These are phyloP conservation scores for Mamestra configurata DNA, from an alignment of 1,140 invertebrate species.

Conservation along the genomic window DNA sequence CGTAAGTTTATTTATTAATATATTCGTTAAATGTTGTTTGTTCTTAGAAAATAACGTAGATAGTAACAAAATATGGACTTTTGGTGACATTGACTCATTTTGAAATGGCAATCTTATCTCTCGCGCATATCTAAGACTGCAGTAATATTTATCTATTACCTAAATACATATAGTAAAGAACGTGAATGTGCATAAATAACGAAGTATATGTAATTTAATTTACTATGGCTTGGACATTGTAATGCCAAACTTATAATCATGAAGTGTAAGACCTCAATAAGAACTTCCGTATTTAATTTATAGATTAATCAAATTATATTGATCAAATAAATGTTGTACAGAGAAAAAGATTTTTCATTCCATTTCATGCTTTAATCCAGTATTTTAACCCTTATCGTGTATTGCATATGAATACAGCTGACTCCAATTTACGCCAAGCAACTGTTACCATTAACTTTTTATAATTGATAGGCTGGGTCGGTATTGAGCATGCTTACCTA, in stretches of 20 bases:
- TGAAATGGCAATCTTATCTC: constrained; percentile 3
- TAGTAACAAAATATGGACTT: neutral
- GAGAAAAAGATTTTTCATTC: neutral
- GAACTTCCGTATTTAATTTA: constrained; percentile 21
- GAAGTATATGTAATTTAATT: neutral
- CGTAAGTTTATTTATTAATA: constrained; percentile 6
- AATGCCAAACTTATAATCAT: neutral
- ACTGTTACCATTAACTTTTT: no score
- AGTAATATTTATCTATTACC: constrained; percentile 1
- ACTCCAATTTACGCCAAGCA: no score
- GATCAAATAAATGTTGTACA: constrained; percentile 34
- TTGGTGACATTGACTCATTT: constrained; percentile 10
- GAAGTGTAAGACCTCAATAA: neutral
- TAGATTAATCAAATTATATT: constrained; percentile 26
- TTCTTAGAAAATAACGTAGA: neutral
- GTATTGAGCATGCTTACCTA: no score
- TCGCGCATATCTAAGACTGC: constrained; percentile 1
- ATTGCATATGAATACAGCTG: no score
- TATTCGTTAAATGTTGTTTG: constrained; percentile 3
- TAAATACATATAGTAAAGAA: neutral
- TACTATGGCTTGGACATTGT: constrained; percentile 14
- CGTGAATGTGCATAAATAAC: constrained; percentile 12
- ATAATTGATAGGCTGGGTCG: no score
- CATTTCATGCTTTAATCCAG: neutral
- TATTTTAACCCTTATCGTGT: no score